Evolutionary conservation across 37 sponge, comb jelly and placozoan species (phyloP).

Genomic region (Haliclona indistincta): DNA sequence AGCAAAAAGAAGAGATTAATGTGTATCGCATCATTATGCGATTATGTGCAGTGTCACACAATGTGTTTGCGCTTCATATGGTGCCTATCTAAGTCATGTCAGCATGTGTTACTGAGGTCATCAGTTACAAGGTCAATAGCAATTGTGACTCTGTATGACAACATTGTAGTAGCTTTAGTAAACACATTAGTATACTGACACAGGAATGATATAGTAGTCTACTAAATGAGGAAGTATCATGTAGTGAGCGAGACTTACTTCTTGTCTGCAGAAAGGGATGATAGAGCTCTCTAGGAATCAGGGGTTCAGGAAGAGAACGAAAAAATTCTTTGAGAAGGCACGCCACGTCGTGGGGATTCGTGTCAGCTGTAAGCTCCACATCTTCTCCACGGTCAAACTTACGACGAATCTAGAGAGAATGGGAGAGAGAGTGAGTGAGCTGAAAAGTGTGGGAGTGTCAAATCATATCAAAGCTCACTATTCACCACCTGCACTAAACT

Average conservation of each 20-base stretch:
- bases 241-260: slow-evolving; percentile 57
- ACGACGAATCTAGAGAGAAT: slow-evolving; percentile 49
- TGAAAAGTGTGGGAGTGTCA: too few species aligned
- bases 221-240: not conserved
- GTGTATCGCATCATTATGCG: too few species aligned
- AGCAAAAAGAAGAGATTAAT: too few species aligned
- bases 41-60: too few species aligned
- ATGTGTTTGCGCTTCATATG: too few species aligned
- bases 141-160: too few species aligned
- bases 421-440: not conserved
- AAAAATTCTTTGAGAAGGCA: slow-evolving; percentile 84
- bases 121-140: too few species aligned
- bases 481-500: too few species aligned
- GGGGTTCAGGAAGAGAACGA: slow-evolving; percentile 85
- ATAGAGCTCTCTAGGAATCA: slow-evolving; percentile 78
- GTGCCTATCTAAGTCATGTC: too few species aligned
- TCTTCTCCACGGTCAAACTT: slow-evolving; percentile 63
- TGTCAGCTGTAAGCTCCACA: slow-evolving; percentile 61
- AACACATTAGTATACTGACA: not conserved
- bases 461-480: too few species aligned
- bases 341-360: slow-evolving; percentile 88
- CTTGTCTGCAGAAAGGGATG: slow-evolving; percentile 69
- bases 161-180: too few species aligned
- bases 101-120: too few species aligned
- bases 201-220: not conserved